Evolutionary conservation across 37 sponge, comb jelly and placozoan genomes (phyloP), one percentile per base, ranked within the genome.

Genomic region (Cladorhizidae sp.): DNA sequence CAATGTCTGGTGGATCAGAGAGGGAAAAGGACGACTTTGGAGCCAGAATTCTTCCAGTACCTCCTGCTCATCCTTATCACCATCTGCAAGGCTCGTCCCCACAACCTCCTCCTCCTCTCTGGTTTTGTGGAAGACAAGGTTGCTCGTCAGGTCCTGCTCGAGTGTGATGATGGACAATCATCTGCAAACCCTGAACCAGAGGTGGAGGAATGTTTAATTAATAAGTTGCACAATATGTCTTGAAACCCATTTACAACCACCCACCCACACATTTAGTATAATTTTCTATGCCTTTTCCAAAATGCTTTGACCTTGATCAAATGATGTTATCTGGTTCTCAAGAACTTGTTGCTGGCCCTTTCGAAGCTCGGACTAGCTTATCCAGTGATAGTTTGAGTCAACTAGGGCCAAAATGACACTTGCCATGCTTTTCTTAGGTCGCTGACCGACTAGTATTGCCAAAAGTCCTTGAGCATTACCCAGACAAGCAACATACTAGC

Each of bases 31-130:
- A 6, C 59, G 14, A 58, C 59, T 14, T 77, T 84, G 55, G 80
- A 90, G 31, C 81, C 87, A 33, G 94, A 89, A 29, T 77, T 64
- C 58, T 92, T 76, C 64, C 89, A 92, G 61, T 58, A 73, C 25
- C 86, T 85, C 23, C 83, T 92, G 11, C 74, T 88, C 1, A 58
- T 80, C 33, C 64, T 88, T 40, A 68, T 88, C 39, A 38, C 82
- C 68, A 79, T 88, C 38, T 51, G 80, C 26, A 80, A 69, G 33
- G 18, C 62, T 22, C 61, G 80, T 12, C 88, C 88, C 6, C 50
- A 80, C 32, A 82, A 91, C 42, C 77, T 91, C 0, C 26, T 40
- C 26, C 79, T 75, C 0, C 49, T 90, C 1, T 75, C 58, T 33
- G 15, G 29, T 26, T 63, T 39, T 2, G 75, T 74, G 3, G 55